Conservation (phyloP, 1,140 invertebrate genomes). For the Brachionus paranguensis region DNA sequence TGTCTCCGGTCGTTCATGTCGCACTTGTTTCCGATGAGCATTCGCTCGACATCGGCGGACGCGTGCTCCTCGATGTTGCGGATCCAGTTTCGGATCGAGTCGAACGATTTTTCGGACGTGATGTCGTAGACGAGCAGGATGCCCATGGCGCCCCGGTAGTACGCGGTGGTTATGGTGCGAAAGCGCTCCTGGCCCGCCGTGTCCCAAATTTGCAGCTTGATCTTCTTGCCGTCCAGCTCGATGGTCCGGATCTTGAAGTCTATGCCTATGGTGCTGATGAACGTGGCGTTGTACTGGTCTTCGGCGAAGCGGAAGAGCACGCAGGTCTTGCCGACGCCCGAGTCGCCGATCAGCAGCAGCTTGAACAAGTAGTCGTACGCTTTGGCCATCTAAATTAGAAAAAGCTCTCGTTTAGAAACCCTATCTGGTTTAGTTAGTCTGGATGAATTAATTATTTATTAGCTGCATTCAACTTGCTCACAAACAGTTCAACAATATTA, state of each 20-base stretch:
- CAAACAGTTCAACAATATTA: background rate
- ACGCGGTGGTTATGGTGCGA: conserved; percentile 93
- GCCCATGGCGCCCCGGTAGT: conserved; percentile 88
- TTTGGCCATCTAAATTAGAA: conserved; percentile 59
- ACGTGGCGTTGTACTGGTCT: conserved; percentile 95
- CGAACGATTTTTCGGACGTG: conserved; percentile 86
- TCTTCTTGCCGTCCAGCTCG: conserved; percentile 59
- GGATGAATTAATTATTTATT: background rate
- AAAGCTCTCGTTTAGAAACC: background rate
- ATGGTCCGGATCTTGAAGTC: conserved; percentile 61
- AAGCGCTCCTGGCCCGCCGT: conserved; percentile 71
- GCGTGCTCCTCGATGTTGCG: conserved; percentile 98
- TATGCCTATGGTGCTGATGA: conserved; percentile 94
- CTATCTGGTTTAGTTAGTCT: background rate
- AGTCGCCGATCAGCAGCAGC: conserved; percentile 91
- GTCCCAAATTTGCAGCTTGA: conserved; percentile 58
- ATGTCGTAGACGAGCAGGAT: conserved; percentile 41
- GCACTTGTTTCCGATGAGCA: conserved; percentile 99
- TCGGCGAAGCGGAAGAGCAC: conserved; percentile 95
- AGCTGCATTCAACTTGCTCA: background rate
- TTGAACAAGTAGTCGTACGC: conserved; percentile 98
- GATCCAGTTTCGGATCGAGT: conserved; percentile 97
- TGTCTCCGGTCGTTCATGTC: conserved; percentile 95
- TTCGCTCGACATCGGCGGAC: conserved; percentile 98
- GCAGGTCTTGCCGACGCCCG: conserved; percentile 92